Conservation (phyloP, 2,888 invertebrate species). For the Euclidia mi region DNA sequence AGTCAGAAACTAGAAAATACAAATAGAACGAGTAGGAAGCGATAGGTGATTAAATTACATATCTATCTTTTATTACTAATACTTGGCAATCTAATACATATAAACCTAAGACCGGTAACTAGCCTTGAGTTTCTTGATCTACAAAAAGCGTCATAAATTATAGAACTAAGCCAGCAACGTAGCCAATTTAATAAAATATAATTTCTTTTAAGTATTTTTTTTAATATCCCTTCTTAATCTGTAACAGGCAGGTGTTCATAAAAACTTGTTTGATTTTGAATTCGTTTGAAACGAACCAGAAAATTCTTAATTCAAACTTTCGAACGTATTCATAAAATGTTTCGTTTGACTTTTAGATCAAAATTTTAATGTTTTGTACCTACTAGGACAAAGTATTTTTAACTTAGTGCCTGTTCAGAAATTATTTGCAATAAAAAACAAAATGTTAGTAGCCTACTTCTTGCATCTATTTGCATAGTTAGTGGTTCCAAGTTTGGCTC, state of each 20-base stretch:
- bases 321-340: constrained; percentile 7
- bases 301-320: constrained; percentile 15
- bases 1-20: too few relatives aligned
- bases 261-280: constrained; percentile 38
- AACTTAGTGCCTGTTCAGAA: background rate
- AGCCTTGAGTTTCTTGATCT: too few relatives aligned
- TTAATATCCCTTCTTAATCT: constrained; percentile 32
- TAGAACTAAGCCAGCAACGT: too few relatives aligned
- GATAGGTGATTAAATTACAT: too few relatives aligned
- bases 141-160: too few relatives aligned
- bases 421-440: background rate
- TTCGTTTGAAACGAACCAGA: constrained; percentile 24
- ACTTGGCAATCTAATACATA: too few relatives aligned
- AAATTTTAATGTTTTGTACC: too few relatives aligned
- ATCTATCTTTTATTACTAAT: too few relatives aligned
- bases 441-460: background rate
- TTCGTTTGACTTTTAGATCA: too few relatives aligned
- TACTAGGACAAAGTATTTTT: too few relatives aligned
- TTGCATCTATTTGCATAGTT: background rate
- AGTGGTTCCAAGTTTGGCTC: background rate
- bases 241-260: constrained; percentile 38
- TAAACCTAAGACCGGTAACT: too few relatives aligned
- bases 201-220: constrained; percentile 9
- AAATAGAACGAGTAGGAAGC: too few relatives aligned
- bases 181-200: constrained; percentile 11